Conservation (phyloP, 2,888 invertebrate species). For the Trichopoda pennipes region DNA sequence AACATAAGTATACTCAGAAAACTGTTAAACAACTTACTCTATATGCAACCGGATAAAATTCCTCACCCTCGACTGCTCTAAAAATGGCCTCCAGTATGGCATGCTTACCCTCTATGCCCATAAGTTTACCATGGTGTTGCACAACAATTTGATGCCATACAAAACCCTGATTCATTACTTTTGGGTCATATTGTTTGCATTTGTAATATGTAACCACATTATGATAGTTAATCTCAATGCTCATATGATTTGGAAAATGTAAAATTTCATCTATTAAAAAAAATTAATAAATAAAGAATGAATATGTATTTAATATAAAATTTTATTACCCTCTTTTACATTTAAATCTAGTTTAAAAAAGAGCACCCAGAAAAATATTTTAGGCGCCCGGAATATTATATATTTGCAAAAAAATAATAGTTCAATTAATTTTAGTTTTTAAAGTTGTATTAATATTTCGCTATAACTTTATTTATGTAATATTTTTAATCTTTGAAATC, state of each 20-base stretch:
- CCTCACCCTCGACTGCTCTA: conserved; percentile 73
- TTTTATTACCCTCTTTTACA: no score
- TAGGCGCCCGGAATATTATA: no score
- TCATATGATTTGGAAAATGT: conserved; percentile 71
- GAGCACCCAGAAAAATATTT: no score
- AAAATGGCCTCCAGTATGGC: conserved; percentile 74
- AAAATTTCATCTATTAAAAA: conserved; percentile 70
- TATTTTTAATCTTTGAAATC: no score
- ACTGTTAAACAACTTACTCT: conserved; percentile 68
- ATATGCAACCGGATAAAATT: conserved; percentile 76
- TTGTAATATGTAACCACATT: conserved; percentile 71
- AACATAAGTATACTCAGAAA: background rate
- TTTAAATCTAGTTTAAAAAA: no score
- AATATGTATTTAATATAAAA: no score
- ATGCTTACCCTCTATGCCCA: conserved; percentile 70
- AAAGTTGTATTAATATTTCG: no score
- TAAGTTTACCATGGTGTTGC: conserved; percentile 73
- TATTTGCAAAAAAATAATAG: no score
- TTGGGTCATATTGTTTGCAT: conserved; percentile 72
- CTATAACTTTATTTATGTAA: no score
- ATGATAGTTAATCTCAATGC: conserved; percentile 73
- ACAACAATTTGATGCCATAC: conserved; percentile 77
- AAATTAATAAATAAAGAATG: conserved; percentile 1
- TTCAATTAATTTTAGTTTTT: no score
- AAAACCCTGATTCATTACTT: conserved; percentile 71